These are phyloP conservation scores for Ascaphus truei DNA, from an alignment of 2,113 vertebrate genomes.

Conservation along the genomic window DNA sequence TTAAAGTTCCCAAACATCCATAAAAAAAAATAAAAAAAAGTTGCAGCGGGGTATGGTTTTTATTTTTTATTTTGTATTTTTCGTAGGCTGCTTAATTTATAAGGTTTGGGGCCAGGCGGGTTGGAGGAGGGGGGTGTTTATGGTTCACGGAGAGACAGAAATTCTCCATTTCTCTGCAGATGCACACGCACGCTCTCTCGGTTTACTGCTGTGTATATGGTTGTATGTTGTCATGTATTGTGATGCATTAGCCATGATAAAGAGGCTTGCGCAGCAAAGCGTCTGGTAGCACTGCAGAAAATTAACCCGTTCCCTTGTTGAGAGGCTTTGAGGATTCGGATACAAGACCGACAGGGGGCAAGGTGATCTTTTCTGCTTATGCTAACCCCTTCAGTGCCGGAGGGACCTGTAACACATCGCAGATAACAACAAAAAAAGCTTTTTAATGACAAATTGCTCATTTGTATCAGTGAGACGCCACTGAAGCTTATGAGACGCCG, in stretches of 20 bases:
- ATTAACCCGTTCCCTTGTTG: slow-evolving; percentile 25
- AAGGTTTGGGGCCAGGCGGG: slow-evolving; percentile 45
- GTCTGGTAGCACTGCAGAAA: neutral
- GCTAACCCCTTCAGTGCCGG: too few species aligned
- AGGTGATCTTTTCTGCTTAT: too few species aligned
- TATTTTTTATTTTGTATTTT: slow-evolving; percentile 52
- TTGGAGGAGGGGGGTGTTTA: slow-evolving; percentile 57
- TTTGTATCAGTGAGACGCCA: too few species aligned
- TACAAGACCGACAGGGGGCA: too few species aligned
- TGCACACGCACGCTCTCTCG: slow-evolving; percentile 51
- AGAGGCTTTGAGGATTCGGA: too few species aligned
- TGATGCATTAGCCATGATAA: slow-evolving; percentile 26
- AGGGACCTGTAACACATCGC: too few species aligned
- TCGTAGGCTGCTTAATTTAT: slow-evolving; percentile 73
- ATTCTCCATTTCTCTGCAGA: slow-evolving; percentile 54
- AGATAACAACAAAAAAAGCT: too few species aligned
- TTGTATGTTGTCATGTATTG: slow-evolving; percentile 62
- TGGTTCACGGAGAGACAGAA: slow-evolving; percentile 61
- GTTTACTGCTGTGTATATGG: slow-evolving; percentile 64
- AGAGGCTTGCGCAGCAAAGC: slow-evolving; percentile 5
- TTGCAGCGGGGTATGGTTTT: slow-evolving; percentile 53
- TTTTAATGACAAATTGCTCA: too few species aligned
- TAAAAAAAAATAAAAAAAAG: slow-evolving; percentile 78
- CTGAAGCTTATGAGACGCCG: too few species aligned
- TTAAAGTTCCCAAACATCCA: slow-evolving; percentile 76